Evolutionary conservation across 2,113 vertebrate genomes (phyloP).

Genomic region (Paratilapia polleni): DNA sequence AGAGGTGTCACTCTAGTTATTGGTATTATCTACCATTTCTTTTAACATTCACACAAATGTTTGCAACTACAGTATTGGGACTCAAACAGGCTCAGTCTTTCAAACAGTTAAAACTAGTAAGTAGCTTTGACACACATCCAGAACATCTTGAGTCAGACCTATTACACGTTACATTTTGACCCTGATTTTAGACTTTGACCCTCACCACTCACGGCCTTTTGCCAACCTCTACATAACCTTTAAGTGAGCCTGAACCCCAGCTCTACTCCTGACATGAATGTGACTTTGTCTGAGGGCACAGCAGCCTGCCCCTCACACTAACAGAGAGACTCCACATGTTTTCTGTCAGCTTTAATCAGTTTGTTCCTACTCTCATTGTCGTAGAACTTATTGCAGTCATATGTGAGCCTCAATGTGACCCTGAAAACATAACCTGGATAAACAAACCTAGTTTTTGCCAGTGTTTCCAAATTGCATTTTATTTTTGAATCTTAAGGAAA

Average conservation of each 20-base stretch:
- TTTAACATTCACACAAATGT: neutral
- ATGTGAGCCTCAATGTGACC: neutral
- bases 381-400: neutral
- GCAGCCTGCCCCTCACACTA: neutral
- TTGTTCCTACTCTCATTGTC: neutral
- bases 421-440: neutral
- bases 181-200: neutral
- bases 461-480: neutral
- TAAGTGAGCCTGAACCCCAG: neutral
- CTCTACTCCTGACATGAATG: neutral
- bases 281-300: neutral
- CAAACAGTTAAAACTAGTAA: neutral
- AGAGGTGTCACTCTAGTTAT: neutral
- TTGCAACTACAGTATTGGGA: neutral
- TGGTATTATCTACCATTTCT: neutral
- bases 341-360: conserved; percentile 4
- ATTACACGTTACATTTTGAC: neutral
- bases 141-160: neutral
- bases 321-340: conserved; percentile 7
- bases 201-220: neutral
- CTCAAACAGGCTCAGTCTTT: neutral
- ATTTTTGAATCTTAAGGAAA: rapidly evolving
- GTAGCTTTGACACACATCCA: neutral
- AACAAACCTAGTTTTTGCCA: neutral
- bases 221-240: neutral